These are phyloP conservation scores for Alitta virens DNA, from an alignment of 2,888 invertebrate genomes.

Conservation along the genomic window DNA sequence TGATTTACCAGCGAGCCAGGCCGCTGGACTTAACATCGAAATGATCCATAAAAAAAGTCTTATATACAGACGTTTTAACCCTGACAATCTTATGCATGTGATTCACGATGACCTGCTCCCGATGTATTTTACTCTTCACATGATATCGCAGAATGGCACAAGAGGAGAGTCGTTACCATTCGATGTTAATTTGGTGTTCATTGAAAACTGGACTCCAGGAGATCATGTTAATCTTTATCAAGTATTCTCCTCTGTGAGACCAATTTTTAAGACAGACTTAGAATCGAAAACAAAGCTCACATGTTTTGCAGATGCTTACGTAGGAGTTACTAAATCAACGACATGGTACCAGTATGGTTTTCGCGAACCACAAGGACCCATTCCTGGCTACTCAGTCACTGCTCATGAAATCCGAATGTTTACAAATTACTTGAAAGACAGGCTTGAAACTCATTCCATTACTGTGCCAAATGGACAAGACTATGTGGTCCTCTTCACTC, in stretches of 20 bases:
- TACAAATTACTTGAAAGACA: constrained; percentile 13
- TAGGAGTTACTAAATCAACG: constrained; percentile 56
- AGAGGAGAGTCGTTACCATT: constrained; percentile 10
- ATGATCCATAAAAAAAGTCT: constrained; percentile 38
- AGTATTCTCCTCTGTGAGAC: constrained; percentile 41
- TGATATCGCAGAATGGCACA: constrained; percentile 32
- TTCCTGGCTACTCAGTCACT: constrained; percentile 34
- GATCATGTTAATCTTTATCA: constrained; percentile 51
- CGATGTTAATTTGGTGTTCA: constrained; percentile 40
- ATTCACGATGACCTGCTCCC: constrained; percentile 62
- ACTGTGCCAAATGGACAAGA: not conserved
- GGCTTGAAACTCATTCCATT: constrained; percentile 4
- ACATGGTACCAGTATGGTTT: constrained; percentile 62
- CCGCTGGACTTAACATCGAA: constrained; percentile 32
- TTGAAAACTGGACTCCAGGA: constrained; percentile 28
- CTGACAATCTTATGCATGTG: constrained; percentile 62
- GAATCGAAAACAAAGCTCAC: constrained; percentile 29
- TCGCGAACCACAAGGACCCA: constrained; percentile 55
- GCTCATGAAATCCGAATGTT: constrained; percentile 27
- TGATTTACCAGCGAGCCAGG: constrained; percentile 43
- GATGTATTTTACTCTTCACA: constrained; percentile 51
- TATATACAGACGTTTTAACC: constrained; percentile 58
- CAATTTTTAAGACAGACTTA: constrained; percentile 34
- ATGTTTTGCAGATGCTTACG: constrained; percentile 54
- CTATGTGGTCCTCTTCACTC: constrained; percentile 44